Percentiles rank a stretch among this genome's conserved stretches.
phyloP scores from a whole-genome alignment of 2,113 vertebrate species.

The Aegotheles bennettii region DNA sequence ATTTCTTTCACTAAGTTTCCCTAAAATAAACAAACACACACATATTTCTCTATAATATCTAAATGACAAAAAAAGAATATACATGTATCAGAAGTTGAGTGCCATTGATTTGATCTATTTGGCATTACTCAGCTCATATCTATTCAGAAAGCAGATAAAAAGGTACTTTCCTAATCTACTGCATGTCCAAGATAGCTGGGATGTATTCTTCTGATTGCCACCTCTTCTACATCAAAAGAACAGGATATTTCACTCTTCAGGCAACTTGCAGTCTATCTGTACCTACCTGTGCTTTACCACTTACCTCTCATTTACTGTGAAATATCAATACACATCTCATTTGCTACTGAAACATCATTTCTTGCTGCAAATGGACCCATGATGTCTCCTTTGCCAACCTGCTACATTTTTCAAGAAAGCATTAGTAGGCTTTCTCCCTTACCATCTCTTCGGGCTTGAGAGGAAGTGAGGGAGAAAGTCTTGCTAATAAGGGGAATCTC shows the following conservation, averaged over 20 bases:
- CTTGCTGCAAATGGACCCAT: background rate
- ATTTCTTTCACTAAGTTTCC: constrained; percentile 69
- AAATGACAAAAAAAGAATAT: background rate
- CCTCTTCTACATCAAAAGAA: background rate
- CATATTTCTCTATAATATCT: background rate
- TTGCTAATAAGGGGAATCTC: background rate
- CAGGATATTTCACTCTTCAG: background rate
- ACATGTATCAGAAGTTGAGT: background rate
- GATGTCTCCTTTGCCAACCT: background rate
- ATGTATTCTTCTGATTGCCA: background rate
- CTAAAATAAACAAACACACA: constrained; percentile 27
- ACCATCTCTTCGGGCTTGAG: background rate
- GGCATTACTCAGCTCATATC: background rate
- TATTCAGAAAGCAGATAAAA: background rate
- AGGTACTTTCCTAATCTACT: background rate
- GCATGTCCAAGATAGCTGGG: background rate
- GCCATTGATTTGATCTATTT: background rate
- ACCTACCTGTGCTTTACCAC: background rate
- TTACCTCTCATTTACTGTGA: background rate
- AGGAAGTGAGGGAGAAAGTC: background rate
- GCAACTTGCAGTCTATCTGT: background rate
- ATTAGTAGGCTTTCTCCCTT: background rate
- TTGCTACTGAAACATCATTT: background rate
- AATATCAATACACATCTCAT: background rate
- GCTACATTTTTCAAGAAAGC: background rate